Evolutionary conservation across 2,113 vertebrate species (phyloP), one percentile per base, ranked within the genome.

Genomic region (Gambusia affinis): DNA sequence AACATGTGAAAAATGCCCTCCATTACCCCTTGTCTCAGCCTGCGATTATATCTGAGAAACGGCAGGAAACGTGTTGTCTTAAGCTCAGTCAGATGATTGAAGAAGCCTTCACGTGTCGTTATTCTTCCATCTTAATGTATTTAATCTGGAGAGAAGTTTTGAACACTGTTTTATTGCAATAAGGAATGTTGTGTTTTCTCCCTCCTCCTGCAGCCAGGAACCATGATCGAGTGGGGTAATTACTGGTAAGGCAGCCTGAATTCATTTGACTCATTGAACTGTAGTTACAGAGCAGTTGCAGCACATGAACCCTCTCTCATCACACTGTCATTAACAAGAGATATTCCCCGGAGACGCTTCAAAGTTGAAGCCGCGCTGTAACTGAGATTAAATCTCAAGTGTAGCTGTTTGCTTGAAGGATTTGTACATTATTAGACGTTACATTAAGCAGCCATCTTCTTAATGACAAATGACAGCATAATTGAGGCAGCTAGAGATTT

Each of bases 201-300:
- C 24, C 51, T 57, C 51, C 22, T 90, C 73, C 92, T 92, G 64
- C 92, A 99, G 97, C 97, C 98, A 54, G 97, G 97, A 93, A 98
- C 97, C 64, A 99, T 98, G 97, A 99, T 99, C 74, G 97, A 99
- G 85, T 99, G 97, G 98, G 97, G 97, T 75, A 99, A 99, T 95
- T 98, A 98, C 93, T 99, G 98, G 97, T 98, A 91, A 98, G 95
- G 90, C 73, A 80, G 67, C 68, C 79, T 71, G 73, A 61, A 79
- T 84, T 79, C 64, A 81, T 82, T 81, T 80, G 66, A 76, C 68
- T 82, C 31, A 12, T 71, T 80, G 70, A 81, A 57, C 74, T 82
- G 83, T 85, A 78, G 63, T 90, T 85, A 84, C 76, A 86, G 72
- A 82, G 60, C 51, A 73, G 72, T 78, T 82, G 82, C 80, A 72